Evolutionary conservation across 1,140 invertebrate genomes (phyloP).

Genomic region (Pentalonia nigronervosa): DNA sequence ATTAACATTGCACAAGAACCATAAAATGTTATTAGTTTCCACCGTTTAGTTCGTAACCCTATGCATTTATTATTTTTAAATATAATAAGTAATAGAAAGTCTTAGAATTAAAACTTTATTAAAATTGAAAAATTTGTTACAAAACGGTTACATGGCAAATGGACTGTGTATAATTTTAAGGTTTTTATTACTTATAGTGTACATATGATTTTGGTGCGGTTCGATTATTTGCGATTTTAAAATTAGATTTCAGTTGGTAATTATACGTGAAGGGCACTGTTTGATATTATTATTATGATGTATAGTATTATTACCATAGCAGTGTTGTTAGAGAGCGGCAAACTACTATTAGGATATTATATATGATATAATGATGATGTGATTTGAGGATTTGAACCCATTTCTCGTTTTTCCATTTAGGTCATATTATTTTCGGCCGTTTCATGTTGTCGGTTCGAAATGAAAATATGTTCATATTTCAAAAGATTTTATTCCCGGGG

Average conservation of each 20-base stretch:
- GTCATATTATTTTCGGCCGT: neutral
- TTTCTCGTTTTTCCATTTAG: neutral
- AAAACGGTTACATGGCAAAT: neutral
- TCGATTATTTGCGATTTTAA: neutral
- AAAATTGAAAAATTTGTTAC: neutral
- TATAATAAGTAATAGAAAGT: neutral
- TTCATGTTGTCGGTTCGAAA: neutral
- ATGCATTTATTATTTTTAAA: neutral
- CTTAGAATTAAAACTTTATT: neutral
- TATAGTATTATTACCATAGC: too few relatives aligned
- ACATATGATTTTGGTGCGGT: neutral
- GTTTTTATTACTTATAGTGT: neutral
- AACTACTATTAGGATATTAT: neutral
- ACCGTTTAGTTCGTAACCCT: neutral
- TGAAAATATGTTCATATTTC: neutral
- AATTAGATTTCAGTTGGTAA: neutral
- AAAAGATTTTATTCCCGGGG: neutral
- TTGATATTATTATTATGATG: too few relatives aligned
- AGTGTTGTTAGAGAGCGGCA: neutral
- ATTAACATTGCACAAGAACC: neutral
- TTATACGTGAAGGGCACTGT: too few relatives aligned
- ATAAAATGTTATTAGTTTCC: neutral
- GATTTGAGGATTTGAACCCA: neutral
- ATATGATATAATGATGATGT: neutral
- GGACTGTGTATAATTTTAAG: neutral